These are phyloP conservation scores for Trichopria drosophilae DNA, from an alignment of 2,888 invertebrate genomes.

Conservation along the genomic window DNA sequence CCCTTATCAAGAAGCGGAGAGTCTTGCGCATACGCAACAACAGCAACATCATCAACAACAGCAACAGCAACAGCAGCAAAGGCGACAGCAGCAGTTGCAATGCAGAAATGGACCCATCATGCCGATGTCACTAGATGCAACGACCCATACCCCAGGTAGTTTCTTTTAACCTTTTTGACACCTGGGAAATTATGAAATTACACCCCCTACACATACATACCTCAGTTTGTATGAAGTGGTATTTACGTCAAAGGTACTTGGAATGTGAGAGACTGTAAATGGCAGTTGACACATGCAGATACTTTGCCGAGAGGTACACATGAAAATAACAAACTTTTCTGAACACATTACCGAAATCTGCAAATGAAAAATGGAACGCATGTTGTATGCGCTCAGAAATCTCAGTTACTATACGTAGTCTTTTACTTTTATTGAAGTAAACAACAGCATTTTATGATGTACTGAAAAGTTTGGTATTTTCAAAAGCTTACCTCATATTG, in stretches of 20 bases:
- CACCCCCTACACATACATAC: not conserved
- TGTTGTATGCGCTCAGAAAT: too few species aligned
- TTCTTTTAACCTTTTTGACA: too few species aligned
- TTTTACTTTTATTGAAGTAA: too few species aligned
- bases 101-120: slow-evolving; percentile 50
- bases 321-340: too few species aligned
- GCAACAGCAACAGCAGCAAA: slow-evolving; percentile 26
- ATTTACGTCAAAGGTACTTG: not conserved
- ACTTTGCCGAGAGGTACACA: too few species aligned
- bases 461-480: too few species aligned
- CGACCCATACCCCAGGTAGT: slow-evolving; percentile 57
- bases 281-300: too few species aligned
- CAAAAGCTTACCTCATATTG: too few species aligned
- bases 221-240: not conserved
- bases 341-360: too few species aligned
- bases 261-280: not conserved
- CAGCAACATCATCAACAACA: slow-evolving; percentile 18
- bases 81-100: slow-evolving; percentile 55
- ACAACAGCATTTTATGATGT: too few species aligned
- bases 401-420: too few species aligned
- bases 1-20: slow-evolving; percentile 58
- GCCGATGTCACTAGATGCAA: slow-evolving; percentile 53
- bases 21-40: slow-evolving; percentile 36
- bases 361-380: too few species aligned
- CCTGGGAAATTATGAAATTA: not conserved